phyloP scores from a whole-genome alignment of 64 coral and sea anemone species.

The Montipora capricornis region DNA sequence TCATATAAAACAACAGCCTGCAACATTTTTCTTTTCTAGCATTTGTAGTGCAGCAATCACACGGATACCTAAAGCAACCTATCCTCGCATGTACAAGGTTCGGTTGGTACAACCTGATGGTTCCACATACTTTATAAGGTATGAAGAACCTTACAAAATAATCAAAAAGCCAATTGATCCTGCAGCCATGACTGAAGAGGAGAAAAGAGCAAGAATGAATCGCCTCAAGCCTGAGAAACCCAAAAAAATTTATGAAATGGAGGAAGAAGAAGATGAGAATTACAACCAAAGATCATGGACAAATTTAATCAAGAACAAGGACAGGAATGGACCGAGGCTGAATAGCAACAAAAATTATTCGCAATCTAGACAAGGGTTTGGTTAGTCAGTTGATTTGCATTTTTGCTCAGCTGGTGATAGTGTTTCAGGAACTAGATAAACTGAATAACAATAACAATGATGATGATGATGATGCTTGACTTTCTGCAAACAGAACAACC shows the following conservation, averaged over 20 bases:
- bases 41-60: conserved; percentile 94
- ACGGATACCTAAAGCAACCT: conserved; percentile 76
- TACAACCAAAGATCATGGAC: conserved; percentile 96
- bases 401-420: no score
- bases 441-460: no score
- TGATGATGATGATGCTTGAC: no score
- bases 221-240: conserved; percentile 93
- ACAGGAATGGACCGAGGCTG: not conserved
- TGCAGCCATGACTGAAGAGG: conserved; percentile 87
- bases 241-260: conserved; percentile 91
- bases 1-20: no score
- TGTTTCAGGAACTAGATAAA: no score
- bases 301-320: conserved; percentile 80
- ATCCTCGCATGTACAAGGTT: conserved; percentile 91
- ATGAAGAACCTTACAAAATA: conserved; percentile 86
- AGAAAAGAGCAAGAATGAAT: conserved; percentile 86
- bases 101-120: conserved; percentile 91
- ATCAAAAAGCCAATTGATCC: conserved; percentile 87
- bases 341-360: not conserved
- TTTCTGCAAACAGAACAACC: no score
- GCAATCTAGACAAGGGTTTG: no score
- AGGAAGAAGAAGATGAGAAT: conserved; percentile 76
- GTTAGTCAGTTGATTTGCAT: no score
- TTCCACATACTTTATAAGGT: conserved; percentile 78
- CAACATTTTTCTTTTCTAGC: conserved; percentile 13